These are phyloP conservation scores for Diglossa brunneiventris DNA, from an alignment of 2,113 vertebrate species.

Conservation along the genomic window DNA sequence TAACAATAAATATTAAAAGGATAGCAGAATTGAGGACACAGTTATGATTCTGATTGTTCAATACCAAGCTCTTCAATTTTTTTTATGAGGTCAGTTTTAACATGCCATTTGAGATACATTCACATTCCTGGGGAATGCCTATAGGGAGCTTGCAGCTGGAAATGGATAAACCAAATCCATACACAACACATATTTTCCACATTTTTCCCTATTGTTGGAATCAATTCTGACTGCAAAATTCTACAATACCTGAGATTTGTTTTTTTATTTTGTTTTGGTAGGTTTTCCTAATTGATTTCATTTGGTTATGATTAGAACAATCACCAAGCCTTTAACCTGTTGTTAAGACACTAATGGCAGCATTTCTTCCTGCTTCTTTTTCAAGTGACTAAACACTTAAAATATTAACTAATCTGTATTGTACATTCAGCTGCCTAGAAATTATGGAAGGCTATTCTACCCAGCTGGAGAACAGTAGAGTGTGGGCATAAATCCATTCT, in stretches of 20 bases:
- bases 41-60: not conserved
- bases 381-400: not conserved
- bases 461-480: not conserved
- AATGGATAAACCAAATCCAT: not conserved
- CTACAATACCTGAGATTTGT: not conserved
- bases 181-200: not conserved
- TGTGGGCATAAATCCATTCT: not conserved
- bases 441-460: not conserved
- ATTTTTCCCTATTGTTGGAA: not conserved
- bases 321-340: not conserved
- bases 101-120: not conserved
- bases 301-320: not conserved
- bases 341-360: not conserved
- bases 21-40: not conserved
- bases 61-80: not conserved
- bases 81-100: not conserved
- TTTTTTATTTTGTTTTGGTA: not conserved
- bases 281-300: not conserved
- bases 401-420: not conserved
- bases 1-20: slow-evolving; percentile 30
- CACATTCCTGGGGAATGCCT: not conserved
- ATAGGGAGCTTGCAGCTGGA: not conserved
- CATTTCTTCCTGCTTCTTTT: not conserved
- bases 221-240: not conserved
- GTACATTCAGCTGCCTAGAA: not conserved